Evolutionary conservation across 1,140 invertebrate genomes (phyloP).

Genomic region (Uloborus diversus): DNA sequence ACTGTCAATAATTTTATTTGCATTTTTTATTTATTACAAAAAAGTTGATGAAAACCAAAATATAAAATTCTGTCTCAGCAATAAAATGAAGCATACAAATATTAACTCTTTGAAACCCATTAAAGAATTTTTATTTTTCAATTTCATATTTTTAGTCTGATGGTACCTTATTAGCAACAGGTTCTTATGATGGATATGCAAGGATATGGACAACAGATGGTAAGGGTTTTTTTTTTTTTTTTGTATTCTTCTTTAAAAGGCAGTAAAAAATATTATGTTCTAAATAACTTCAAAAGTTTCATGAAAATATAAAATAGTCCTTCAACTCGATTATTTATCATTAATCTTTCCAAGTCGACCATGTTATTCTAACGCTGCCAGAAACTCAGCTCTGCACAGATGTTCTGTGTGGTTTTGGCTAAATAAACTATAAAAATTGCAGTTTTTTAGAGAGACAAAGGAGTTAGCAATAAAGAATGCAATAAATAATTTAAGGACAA

Average conservation of each 20-base stretch:
- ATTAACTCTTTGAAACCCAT: too few relatives aligned
- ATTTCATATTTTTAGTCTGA: slow-evolving; percentile 79
- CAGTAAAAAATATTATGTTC: neutral
- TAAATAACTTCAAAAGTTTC: neutral
- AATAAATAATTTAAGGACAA: too few relatives aligned
- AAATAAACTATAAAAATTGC: too few relatives aligned
- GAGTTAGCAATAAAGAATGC: too few relatives aligned
- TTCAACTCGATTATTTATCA: neutral
- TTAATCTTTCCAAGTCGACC: neutral
- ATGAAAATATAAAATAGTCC: neutral
- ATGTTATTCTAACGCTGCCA: neutral
- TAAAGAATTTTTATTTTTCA: too few relatives aligned
- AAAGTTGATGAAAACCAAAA: too few relatives aligned
- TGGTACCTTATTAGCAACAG: slow-evolving; percentile 92
- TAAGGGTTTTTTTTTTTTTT: slow-evolving; percentile 50
- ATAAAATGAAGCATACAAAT: too few relatives aligned
- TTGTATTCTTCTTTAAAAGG: neutral
- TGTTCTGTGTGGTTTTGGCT: too few relatives aligned
- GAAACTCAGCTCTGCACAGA: neutral
- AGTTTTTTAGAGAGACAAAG: too few relatives aligned
- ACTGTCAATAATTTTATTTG: too few relatives aligned
- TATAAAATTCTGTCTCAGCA: too few relatives aligned
- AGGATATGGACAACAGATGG: slow-evolving; percentile 97
- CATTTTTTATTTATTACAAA: too few relatives aligned
- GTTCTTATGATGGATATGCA: slow-evolving; percentile 98